A percentile compares a stretch with the other conserved stretches of the same genome.
Conservation (phyloP, 2,797 vertebrate species). For the Microchirus variegatus region DNA sequence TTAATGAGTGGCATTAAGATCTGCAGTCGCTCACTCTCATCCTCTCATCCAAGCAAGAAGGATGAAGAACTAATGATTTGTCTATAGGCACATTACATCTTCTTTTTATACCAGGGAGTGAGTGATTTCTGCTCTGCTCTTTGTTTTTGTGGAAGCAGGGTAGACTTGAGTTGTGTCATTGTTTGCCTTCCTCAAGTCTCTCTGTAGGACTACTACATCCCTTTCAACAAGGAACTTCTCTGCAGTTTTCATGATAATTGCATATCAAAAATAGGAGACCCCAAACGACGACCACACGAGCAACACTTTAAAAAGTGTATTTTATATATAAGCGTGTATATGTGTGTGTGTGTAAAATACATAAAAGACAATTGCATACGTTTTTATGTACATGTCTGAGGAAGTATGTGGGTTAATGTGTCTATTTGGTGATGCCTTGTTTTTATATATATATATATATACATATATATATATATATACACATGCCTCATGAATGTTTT, state of each 20-base stretch:
- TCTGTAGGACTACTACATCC: slow-evolving; percentile 81
- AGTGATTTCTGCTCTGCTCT: slow-evolving; percentile 48
- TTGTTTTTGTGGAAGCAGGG: slow-evolving; percentile 68
- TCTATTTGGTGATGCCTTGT: slow-evolving; percentile 76
- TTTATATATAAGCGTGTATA: slow-evolving; percentile 84
- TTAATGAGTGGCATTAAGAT: slow-evolving; percentile 29
- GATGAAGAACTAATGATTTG: slow-evolving; percentile 28
- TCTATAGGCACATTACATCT: slow-evolving; percentile 49
- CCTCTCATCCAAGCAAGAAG: slow-evolving; percentile 25
- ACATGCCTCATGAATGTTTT: slow-evolving; percentile 85
- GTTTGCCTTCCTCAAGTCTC: slow-evolving; percentile 79
- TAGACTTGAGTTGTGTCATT: slow-evolving; percentile 59
- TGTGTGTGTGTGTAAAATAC: slow-evolving; percentile 53
- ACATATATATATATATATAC: slow-evolving; percentile 37
- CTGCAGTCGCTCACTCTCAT: slow-evolving; percentile 29
- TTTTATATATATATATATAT: slow-evolving; percentile 54
- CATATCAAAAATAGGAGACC: slow-evolving; percentile 52
- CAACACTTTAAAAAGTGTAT: slow-evolving; percentile 81
- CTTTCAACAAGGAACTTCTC: slow-evolving; percentile 72
- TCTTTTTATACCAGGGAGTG: slow-evolving; percentile 51
- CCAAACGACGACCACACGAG: slow-evolving; percentile 61
- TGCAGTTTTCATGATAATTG: slow-evolving; percentile 71
- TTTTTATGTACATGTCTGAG: slow-evolving; percentile 81
- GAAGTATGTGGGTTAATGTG: slow-evolving; percentile 77
- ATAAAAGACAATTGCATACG: slow-evolving; percentile 62